Evolutionary conservation across 1,140 invertebrate species (phyloP), one percentile per base, ranked within the genome.

Genomic region (Andrena cerasifolii): DNA sequence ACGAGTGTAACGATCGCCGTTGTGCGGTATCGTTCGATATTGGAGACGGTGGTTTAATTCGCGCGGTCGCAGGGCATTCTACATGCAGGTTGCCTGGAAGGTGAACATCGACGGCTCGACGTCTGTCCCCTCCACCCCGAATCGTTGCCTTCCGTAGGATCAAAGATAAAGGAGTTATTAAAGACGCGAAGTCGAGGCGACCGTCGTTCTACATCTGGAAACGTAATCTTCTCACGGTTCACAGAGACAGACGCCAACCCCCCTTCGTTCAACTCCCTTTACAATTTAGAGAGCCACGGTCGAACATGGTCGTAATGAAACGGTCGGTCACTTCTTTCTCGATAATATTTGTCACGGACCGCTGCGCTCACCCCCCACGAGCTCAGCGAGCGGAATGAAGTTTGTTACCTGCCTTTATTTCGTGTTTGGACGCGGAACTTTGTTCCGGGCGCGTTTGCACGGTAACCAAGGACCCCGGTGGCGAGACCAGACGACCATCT

Each of bases 331-430:
- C 36, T 12, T 12, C 21, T 12, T n/a, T 33, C n/a, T 10, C 26
- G 53, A 45, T 59, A 43, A 74, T 45, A 45, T 82, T 62, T 66
- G 47, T 36, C 43, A 43, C 21, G 36, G 24, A 21, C 12, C 14
- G 47, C 7, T 3, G 33, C 28, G 1, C 74, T 14, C 21, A 24
- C 21, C 28, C 2, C 74, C n/a, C 21, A 24, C 21, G 26, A 79
- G 59, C 31, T 62, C 53, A n/a, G 56, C 54, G 58, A 78, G 45
- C 56, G 72, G 76, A 86, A 87, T 77, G 53, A 83, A 87, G 73
- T 83, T 76, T 72, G 74, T 86, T 86, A 74, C 54, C 49, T 24
- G 62, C 58, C 71, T 79, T 80, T 81, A 85, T 82, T 86, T 80
- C 74, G 67, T 74, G 76, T 84, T 87, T 81, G 63, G 68, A 61